phyloP scores from a whole-genome alignment of 2,113 vertebrate species.

The Melanocharis versteri region DNA sequence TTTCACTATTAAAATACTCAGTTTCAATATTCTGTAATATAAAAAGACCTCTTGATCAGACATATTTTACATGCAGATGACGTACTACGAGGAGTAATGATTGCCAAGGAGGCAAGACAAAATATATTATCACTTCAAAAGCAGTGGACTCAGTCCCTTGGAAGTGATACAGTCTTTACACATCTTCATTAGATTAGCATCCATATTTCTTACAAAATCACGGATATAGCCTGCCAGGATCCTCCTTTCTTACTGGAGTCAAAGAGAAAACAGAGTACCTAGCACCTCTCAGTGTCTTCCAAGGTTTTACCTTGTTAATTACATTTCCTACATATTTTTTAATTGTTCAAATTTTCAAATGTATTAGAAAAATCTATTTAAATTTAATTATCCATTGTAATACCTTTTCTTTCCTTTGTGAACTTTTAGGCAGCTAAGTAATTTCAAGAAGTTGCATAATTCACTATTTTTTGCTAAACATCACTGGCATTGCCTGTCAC shows the following conservation, averaged over 20 bases:
- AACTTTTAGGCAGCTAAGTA: neutral
- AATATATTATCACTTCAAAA: constrained; percentile 34
- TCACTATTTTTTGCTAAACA: neutral
- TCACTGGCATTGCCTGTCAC: neutral
- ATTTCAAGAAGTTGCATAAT: neutral
- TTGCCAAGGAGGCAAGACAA: neutral
- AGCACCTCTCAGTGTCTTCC: neutral
- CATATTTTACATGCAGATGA: neutral
- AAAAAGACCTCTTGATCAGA: neutral
- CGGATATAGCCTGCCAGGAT: neutral
- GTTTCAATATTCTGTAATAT: neutral
- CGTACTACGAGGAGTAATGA: neutral
- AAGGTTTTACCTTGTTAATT: neutral
- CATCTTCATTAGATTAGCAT: constrained; percentile 26
- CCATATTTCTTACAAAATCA: constrained; percentile 6
- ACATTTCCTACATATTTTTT: neutral
- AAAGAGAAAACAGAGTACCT: neutral
- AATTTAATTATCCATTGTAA: neutral
- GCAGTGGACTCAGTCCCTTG: neutral
- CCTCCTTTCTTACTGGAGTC: neutral
- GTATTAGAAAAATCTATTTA: neutral
- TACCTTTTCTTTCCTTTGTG: neutral
- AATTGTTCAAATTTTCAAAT: constrained; percentile 1
- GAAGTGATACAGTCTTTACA: neutral
- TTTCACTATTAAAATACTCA: neutral